Evolutionary conservation across 2,888 invertebrate species (phyloP), one percentile per base, ranked within the genome.

Genomic region (Fabriciana adippe): DNA sequence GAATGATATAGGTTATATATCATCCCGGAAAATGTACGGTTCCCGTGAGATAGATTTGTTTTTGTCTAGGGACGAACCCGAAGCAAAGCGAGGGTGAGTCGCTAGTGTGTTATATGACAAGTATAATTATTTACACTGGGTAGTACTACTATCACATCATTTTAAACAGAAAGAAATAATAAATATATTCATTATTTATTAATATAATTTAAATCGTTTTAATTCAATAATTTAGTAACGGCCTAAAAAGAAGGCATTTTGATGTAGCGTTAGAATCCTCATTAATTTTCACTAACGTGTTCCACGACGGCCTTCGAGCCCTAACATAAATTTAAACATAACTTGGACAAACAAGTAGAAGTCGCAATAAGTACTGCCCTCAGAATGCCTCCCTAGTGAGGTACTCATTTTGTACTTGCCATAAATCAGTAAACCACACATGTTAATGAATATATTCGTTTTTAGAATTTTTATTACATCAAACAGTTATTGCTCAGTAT

Each of bases 301-400:
- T 85, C 84, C 81, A 80, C 76, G 81, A 78, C 80, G 78, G 85
- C 83, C 86, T 85, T 84, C 85, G 79, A 79, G 80, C 82, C 86
- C 84, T 76, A 79, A 86, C 89, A 90, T 90, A 88, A 90, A 90
- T 90, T 86, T 79, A 79, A 78, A 86, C 85, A 88, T 85, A 90
- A 89, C 86, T 89, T 86, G 81, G 79, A 80, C 85, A 86, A 89
- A 89, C 87, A 88, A 86, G 82, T 83, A 75, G 76, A 85, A 87
- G 84, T 86, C 80, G 84, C 87, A 88, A 88, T 88, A 90, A 87
- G 86, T 85, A 85, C 76, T 81, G 82, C 81, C 85, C 84, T 86
- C 83, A 81, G 77, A 85, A 89, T 87, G 85, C 79, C 81, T 81
- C 89, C 89, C 87, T 71, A 77, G 88, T 81, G 89, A 67, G 57